Base-by-base conservation (phyloP, 2,888 invertebrate species). In the Lepidocyrtinus sp. region DNA sequence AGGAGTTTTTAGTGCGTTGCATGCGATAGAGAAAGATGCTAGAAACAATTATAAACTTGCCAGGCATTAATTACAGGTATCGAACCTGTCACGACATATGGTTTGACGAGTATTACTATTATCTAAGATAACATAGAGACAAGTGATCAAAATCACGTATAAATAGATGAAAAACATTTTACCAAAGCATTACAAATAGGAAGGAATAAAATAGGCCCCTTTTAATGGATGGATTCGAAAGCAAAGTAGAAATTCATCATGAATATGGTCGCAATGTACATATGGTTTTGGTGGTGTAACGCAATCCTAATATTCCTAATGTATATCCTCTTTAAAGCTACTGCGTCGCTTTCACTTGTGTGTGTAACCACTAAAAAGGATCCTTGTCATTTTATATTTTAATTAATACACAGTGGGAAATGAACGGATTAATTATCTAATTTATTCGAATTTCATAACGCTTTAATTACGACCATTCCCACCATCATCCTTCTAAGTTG, bases 1-100 rank as follows among this genome's bases (percentile, higher is more conserved):
- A n/a, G n/a, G n/a, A n/a, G n/a, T n/a, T n/a, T n/a, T n/a, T 22
- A 62, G 22, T 62, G 62, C 1, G 7, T 7, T 24, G 12, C 12
- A 24, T 24, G 24, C 12, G 24, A 62, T 3, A 24, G 24, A 22
- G 25, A 62, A 63, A 3, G 36, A 27, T 50, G 27, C 19, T 45
- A 75, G 65, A 77, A 77, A 69, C 79, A 73, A 73, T 69, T 75
- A 74, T 75, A 63, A 70, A 70, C 75, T 71, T 69, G 62, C 75
- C 75, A 63, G 76, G 55, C 69, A 72, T 55, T 78, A 65, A 73
- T 71, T 74, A 75, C 74, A 71, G 77, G 77, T 55, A 65, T 74
- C 59, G 71, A 69, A 65, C 70, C 79, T 62, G 72, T 61, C 72
- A 74, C 80, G 84, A 74, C 77, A 78, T 78, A 72, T 78, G 77